phyloP scores from a whole-genome alignment of 2,888 invertebrate genomes.

The Sarcophaga carnaria region DNA sequence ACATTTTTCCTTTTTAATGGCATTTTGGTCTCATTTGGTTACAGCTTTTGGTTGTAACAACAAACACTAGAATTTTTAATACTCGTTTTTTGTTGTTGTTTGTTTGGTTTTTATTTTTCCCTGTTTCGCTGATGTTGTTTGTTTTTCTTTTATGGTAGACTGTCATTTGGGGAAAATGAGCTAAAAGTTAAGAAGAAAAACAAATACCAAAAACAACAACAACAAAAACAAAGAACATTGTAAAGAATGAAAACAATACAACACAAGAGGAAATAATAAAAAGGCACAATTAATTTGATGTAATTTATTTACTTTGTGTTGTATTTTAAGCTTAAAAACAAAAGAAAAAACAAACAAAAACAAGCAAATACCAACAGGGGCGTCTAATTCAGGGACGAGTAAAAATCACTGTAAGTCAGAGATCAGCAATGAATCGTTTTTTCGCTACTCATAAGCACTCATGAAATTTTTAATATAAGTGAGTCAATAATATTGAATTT shows the following conservation, averaged over 20 bases:
- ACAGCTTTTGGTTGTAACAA: constrained; percentile 26
- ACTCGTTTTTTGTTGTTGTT: background rate
- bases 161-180: constrained; percentile 49
- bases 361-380: too few relatives aligned
- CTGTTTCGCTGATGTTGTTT: constrained; percentile 24
- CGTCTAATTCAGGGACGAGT: too few relatives aligned
- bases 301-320: constrained; percentile 53
- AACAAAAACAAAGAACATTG: constrained; percentile 3
- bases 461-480: too few relatives aligned
- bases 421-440: too few relatives aligned
- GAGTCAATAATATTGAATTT: too few relatives aligned
- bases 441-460: too few relatives aligned
- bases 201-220: constrained; percentile 10
- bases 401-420: too few relatives aligned
- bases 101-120: background rate
- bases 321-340: constrained; percentile 11
- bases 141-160: constrained; percentile 34
- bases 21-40: constrained; percentile 53
- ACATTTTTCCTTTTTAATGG: constrained; percentile 33
- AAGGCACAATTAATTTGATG: constrained; percentile 49
- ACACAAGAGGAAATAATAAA: constrained; percentile 43
- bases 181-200: constrained; percentile 44
- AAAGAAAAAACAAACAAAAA: background rate
- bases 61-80: constrained; percentile 14
- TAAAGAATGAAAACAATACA: constrained; percentile 5